Evolutionary conservation across 2,797 vertebrate genomes (phyloP).

Genomic region (Meda fulgida): DNA sequence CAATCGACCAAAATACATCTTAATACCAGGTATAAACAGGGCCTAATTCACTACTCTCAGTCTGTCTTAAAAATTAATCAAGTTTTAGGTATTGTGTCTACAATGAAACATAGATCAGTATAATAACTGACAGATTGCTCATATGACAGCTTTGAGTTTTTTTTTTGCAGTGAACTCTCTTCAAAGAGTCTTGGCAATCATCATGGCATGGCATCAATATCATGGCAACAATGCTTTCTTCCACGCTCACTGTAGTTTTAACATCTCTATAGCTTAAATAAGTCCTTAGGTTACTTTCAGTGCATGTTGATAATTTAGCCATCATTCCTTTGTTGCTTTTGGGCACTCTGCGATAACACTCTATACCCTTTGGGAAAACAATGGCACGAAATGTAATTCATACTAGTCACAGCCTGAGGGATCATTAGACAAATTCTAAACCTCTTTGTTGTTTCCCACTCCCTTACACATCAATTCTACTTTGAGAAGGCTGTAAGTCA

Average conservation of each 20-base stretch:
- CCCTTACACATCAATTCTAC: not conserved
- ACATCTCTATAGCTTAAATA: conserved; percentile 8
- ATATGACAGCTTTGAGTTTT: not conserved
- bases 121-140: not conserved
- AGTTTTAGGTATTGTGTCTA: not conserved
- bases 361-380: conserved; percentile 44
- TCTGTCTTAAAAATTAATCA: too few relatives aligned
- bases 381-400: conserved; percentile 43
- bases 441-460: conserved; percentile 26
- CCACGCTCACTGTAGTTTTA: not conserved
- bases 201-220: too few relatives aligned
- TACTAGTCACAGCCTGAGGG: conserved; percentile 29
- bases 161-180: not conserved
- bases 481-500: not conserved
- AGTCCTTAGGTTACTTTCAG: conserved; percentile 9
- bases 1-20: not conserved
- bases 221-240: not conserved
- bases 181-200: not conserved
- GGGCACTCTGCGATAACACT: conserved; percentile 30
- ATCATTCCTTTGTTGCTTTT: conserved; percentile 30
- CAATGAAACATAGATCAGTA: not conserved
- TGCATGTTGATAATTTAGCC: conserved; percentile 7
- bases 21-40: not conserved
- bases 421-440: conserved; percentile 39
- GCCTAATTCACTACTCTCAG: not conserved